Conservation (phyloP, 2,888 invertebrate species). For the Synanthedon tipuliformis region DNA sequence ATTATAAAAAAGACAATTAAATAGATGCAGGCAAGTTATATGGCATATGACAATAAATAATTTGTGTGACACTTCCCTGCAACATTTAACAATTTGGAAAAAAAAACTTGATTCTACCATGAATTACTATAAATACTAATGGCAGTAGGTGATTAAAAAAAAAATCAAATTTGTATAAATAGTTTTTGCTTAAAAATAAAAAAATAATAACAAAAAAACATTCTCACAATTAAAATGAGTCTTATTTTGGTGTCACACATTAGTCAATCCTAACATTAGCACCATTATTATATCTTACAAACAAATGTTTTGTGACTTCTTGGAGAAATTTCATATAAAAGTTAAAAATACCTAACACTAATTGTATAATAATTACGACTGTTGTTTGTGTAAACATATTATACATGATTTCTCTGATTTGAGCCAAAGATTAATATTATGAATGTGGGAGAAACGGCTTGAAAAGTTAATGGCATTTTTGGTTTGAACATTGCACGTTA, state of each 20-base stretch:
- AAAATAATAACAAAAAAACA: constrained; percentile 61
- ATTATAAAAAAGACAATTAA: constrained; percentile 52
- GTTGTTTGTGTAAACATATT: constrained; percentile 37
- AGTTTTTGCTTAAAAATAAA: constrained; percentile 65
- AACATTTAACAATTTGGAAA: constrained; percentile 47
- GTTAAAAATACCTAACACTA: constrained; percentile 68
- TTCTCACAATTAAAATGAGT: constrained; percentile 62
- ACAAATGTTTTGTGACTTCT: constrained; percentile 67
- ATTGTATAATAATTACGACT: constrained; percentile 60
- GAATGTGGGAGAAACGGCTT: constrained; percentile 49
- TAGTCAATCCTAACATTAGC: constrained; percentile 68
- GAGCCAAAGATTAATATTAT: constrained; percentile 54
- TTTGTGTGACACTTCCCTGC: constrained; percentile 64
- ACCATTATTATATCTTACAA: constrained; percentile 62
- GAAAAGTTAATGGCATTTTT: constrained; percentile 64
- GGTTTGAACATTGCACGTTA: constrained; percentile 69
- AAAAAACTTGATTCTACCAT: constrained; percentile 38
- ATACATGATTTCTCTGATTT: constrained; percentile 59
- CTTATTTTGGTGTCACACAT: constrained; percentile 68
- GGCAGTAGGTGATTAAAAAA: constrained; percentile 50
- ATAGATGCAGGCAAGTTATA: constrained; percentile 69
- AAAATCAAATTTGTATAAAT: constrained; percentile 58
- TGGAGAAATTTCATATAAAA: constrained; percentile 66
- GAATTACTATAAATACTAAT: constrained; percentile 54
- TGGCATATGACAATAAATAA: constrained; percentile 63